These are phyloP conservation scores for Vollenhovia emeryi DNA, from an alignment of 1,140 invertebrate genomes.

Conservation along the genomic window DNA sequence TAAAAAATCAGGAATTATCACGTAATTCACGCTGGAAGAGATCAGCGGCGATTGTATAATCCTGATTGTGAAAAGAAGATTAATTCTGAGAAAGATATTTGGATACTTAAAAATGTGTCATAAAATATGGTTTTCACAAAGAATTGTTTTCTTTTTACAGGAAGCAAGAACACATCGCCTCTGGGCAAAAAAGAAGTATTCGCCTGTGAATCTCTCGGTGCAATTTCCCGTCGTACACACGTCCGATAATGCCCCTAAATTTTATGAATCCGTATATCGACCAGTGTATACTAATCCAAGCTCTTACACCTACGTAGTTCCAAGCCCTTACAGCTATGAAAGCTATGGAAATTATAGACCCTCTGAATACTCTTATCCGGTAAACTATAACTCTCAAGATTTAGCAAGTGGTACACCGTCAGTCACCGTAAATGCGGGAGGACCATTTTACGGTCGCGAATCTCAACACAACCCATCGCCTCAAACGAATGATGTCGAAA, in stretches of 20 bases:
- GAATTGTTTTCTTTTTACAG: conserved; percentile 38
- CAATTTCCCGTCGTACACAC: neutral
- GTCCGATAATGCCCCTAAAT: neutral
- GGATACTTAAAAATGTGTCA: neutral
- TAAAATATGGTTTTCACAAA: neutral
- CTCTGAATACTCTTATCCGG: neutral
- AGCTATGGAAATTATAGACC: neutral
- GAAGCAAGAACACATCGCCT: neutral
- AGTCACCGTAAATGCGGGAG: conserved; percentile 6
- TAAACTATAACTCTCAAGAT: neutral
- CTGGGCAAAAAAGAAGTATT: neutral
- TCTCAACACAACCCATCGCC: neutral
- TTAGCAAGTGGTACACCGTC: neutral
- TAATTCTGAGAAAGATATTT: neutral
- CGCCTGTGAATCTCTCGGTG: neutral
- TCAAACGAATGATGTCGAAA: neutral
- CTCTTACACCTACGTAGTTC: neutral
- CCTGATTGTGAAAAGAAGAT: neutral
- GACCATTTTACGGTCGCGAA: conserved; percentile 29
- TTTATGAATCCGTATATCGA: neutral
- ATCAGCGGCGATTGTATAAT: neutral
- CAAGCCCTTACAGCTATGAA: neutral
- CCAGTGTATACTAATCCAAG: neutral
- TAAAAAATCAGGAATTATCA: neutral
- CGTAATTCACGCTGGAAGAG: neutral